Conservation (phyloP, 2,797 vertebrate species). For the Ptychadena robeensis region DNA sequence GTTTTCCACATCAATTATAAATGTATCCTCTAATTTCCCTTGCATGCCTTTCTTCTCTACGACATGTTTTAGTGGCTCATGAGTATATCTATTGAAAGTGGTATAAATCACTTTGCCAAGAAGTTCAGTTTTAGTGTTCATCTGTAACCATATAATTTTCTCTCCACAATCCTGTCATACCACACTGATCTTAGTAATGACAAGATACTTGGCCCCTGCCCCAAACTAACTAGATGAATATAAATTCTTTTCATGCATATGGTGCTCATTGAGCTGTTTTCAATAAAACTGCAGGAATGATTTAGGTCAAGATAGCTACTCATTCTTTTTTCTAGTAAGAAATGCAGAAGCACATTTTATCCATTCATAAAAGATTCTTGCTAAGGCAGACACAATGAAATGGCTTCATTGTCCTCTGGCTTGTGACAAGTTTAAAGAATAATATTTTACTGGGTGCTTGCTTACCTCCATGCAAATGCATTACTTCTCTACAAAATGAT, state of each 20-base stretch:
- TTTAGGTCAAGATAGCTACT: constrained; percentile 44
- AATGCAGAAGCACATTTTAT: constrained; percentile 24
- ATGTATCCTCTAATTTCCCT: constrained; percentile 54
- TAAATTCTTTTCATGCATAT: constrained; percentile 56
- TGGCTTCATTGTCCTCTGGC: not conserved
- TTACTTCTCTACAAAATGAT: not conserved
- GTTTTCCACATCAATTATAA: constrained; percentile 44
- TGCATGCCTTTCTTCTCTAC: constrained; percentile 32
- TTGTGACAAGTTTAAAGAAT: constrained; percentile 1
- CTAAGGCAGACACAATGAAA: not conserved
- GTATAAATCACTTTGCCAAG: constrained; percentile 64
- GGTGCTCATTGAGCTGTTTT: constrained; percentile 57
- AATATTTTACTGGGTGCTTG: not conserved
- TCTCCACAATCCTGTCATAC: constrained; percentile 58
- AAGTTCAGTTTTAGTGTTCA: constrained; percentile 62
- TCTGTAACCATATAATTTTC: constrained; percentile 60
- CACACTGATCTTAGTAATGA: constrained; percentile 64
- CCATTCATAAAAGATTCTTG: constrained; percentile 13
- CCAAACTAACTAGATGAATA: constrained; percentile 64
- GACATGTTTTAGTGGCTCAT: constrained; percentile 54
- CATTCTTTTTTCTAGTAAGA: constrained; percentile 27
- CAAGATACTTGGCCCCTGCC: constrained; percentile 62
- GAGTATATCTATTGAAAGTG: constrained; percentile 62
- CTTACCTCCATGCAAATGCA: not conserved
- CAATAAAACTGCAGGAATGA: constrained; percentile 56